These are phyloP conservation scores for Hofmannophila pseudospretella DNA, from an alignment of 2,888 invertebrate genomes.

Conservation along the genomic window DNA sequence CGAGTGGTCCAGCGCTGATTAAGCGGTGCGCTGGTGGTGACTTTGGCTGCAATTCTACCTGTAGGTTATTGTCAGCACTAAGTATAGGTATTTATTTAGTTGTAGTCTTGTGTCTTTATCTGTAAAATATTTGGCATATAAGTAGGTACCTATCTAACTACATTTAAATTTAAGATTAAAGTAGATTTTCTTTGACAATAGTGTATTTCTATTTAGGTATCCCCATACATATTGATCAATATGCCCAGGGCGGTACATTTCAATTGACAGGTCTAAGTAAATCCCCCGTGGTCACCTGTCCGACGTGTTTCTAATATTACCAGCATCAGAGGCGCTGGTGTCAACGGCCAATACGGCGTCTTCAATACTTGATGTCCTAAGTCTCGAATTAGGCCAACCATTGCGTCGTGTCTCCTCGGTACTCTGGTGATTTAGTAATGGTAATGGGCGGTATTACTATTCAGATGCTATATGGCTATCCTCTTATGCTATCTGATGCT, in stretches of 20 bases:
- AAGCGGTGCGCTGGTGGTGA: conserved; percentile 67
- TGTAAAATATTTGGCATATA: no score
- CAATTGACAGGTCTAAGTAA: conserved; percentile 3
- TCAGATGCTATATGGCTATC: conserved; percentile 19
- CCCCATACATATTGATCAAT: no score
- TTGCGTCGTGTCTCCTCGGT: conserved; percentile 23
- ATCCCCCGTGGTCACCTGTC: conserved; percentile 21
- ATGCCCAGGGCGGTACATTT: no score
- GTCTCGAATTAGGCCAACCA: conserved; percentile 49
- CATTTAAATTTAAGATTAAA: no score
- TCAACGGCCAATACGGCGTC: conserved; percentile 11
- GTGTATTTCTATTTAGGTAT: no score
- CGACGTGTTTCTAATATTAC: conserved; percentile 45
- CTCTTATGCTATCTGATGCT: neutral
- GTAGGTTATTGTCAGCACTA: conserved; percentile 7
- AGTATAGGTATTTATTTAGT: no score
- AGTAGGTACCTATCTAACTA: no score
- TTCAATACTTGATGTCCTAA: conserved; percentile 63
- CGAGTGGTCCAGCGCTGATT: conserved; percentile 72
- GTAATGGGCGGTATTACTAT: conserved; percentile 18
- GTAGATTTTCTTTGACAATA: no score
- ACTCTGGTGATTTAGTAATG: conserved; percentile 29
- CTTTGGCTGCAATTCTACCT: conserved; percentile 53
- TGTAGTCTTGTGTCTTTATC: no score
- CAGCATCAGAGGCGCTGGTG: conserved; percentile 9